Percentiles rank a stretch among this genome's conserved stretches.
phyloP scores from a whole-genome alignment of 2,888 invertebrate genomes.

The Zygogramma bicolorata region DNA sequence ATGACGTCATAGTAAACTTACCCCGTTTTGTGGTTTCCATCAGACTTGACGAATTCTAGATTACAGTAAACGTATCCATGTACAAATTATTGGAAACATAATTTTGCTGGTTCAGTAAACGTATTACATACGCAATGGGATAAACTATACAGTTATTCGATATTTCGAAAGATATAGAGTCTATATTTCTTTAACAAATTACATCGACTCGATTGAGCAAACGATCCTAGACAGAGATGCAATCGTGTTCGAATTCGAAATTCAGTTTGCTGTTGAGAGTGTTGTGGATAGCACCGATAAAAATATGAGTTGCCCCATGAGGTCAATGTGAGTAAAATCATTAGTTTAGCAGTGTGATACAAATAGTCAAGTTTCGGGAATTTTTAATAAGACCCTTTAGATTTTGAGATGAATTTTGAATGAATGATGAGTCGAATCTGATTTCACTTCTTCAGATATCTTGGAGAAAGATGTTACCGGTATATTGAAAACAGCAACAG shows the following conservation, averaged over 20 bases:
- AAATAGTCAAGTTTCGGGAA: too few species aligned
- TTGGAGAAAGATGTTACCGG: too few species aligned
- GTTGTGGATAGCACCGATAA: slow-evolving; percentile 45
- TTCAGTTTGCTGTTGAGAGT: slow-evolving; percentile 34
- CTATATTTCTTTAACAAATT: slow-evolving; percentile 47
- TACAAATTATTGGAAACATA: neutral
- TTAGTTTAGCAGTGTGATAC: neutral
- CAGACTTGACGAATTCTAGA: neutral
- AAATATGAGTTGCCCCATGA: slow-evolving; percentile 59
- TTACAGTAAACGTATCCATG: neutral
- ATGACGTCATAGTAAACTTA: neutral
- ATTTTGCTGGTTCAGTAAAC: neutral
- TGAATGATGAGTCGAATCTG: too few species aligned
- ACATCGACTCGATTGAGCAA: slow-evolving; percentile 49
- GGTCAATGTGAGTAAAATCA: slow-evolving; percentile 50
- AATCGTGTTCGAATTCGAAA: slow-evolving; percentile 46
- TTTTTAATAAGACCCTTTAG: neutral
- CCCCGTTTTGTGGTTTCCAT: neutral
- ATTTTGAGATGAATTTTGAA: neutral
- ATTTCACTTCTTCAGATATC: too few species aligned
- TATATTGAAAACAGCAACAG: too few species aligned
- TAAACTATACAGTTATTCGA: slow-evolving; percentile 40
- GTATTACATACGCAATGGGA: neutral
- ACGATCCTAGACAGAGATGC: slow-evolving; percentile 39
- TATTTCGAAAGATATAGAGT: slow-evolving; percentile 46